Evolutionary conservation across 53 echinoderm and acorn worm genomes (phyloP).

Genomic region (Astropecten irregularis): DNA sequence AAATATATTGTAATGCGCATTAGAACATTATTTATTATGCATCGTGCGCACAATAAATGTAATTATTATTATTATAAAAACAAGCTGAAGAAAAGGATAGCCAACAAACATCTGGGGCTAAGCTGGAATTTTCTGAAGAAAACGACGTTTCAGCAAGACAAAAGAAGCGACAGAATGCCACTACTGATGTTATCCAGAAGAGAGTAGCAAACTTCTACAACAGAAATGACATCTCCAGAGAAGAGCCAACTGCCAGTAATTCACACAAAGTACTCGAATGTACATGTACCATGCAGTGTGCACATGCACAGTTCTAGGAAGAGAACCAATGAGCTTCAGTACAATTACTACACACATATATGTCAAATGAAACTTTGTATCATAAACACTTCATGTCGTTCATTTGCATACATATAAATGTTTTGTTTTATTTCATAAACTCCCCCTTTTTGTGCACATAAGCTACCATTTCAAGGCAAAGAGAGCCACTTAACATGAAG

Average conservation of each 20-base stretch:
- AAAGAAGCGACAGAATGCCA: not conserved
- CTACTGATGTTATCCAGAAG: not conserved
- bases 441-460: too few species aligned
- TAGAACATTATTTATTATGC: not conserved
- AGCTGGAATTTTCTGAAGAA: constrained; percentile 61
- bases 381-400: too few species aligned
- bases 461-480: too few species aligned
- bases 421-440: too few species aligned
- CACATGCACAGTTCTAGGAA: too few species aligned
- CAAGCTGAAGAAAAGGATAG: constrained; percentile 48
- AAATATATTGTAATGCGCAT: not conserved
- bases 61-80: constrained; percentile 31
- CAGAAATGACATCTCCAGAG: constrained; percentile 5
- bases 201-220: not conserved
- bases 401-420: too few species aligned
- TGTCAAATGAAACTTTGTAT: too few species aligned
- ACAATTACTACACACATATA: too few species aligned
- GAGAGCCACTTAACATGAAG: too few species aligned
- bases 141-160: not conserved
- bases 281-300: constrained; percentile 15
- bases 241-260: not conserved
- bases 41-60: not conserved
- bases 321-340: too few species aligned
- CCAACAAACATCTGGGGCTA: constrained; percentile 49
- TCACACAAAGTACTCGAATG: constrained; percentile 9